Evolutionary conservation across 2,888 invertebrate genomes (phyloP), one percentile per base, ranked within the genome.

Genomic region (Sinohyriopsis cumingii): DNA sequence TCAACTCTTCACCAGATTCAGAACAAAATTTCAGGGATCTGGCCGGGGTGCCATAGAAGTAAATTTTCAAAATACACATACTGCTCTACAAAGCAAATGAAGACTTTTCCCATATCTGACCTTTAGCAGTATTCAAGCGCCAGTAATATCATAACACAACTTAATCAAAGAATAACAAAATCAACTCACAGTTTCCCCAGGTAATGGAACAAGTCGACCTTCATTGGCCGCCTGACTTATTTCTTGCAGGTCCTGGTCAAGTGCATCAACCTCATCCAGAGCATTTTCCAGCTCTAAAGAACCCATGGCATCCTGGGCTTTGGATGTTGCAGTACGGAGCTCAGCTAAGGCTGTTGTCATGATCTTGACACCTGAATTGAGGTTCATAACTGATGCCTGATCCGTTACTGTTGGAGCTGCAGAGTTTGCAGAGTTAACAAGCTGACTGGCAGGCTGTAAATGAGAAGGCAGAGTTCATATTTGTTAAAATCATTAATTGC

Each of bases 351-450:
- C 90, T 18, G 89, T 88, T 9, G 90, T 88, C 84, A 92, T 89
- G 67, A 93, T 92, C 86, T 95, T 94, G 59, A 95, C 93, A 63
- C 93, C 93, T 81, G 93, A 93, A 65, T 93, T 93, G 7, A 97
- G 91, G 81, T 95, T 95, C 79, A 95, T 92, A 6, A 94, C 94
- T 0, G 95, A 92, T 0, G 95, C 92, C 73, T 94, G 94, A 87
- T 96, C 95, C 1, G 91, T 91, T 1, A 98, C 93, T 0, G 96
- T 95, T 0, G 97, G 97, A 71, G 96, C 92, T 4, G 95, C 94
- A 0, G 94, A 94, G 78, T 96, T 93, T 0, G 95, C 93, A 0
- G 95, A 94, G 74, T 94, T 93, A 0, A 95, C 93, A 71, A 95
- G 94, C 80, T 94, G 93, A 56, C 88, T 85, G 33, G 90, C 88